Conservation (phyloP, 2,113 vertebrate genomes). For the Melanotaenia duboulayi region DNA sequence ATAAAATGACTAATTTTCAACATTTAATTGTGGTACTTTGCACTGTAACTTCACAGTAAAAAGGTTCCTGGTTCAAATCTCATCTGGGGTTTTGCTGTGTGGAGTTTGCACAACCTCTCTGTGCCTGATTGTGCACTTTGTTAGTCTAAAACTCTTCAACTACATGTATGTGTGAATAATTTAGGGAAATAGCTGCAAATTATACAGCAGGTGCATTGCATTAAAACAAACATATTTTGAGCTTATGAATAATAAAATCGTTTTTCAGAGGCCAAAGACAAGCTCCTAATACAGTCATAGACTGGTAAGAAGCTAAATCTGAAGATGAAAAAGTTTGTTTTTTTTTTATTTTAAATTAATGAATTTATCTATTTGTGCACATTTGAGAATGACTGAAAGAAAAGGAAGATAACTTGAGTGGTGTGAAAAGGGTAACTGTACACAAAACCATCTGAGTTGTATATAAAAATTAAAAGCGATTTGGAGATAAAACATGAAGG, state of each 20-base stretch:
- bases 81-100: no score
- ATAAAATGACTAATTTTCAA: no score
- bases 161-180: background rate
- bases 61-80: no score
- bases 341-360: no score
- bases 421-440: constrained; percentile 10
- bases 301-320: background rate
- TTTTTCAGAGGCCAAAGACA: constrained; percentile 8
- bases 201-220: background rate
- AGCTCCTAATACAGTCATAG: background rate
- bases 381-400: background rate
- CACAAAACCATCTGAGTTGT: constrained; percentile 6
- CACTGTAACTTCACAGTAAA: no score
- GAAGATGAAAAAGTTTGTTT: background rate
- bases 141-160: background rate
- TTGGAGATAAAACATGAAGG: background rate
- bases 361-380: background rate
- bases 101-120: no score
- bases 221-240: background rate
- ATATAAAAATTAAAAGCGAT: constrained; percentile 34
- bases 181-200: background rate
- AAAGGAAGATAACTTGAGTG: background rate
- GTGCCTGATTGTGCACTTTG: no score
- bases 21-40: no score
- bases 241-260: background rate